These are phyloP conservation scores for Cynocephalus volans DNA, from an alignment of 2,113 vertebrate genomes.

Conservation along the genomic window DNA sequence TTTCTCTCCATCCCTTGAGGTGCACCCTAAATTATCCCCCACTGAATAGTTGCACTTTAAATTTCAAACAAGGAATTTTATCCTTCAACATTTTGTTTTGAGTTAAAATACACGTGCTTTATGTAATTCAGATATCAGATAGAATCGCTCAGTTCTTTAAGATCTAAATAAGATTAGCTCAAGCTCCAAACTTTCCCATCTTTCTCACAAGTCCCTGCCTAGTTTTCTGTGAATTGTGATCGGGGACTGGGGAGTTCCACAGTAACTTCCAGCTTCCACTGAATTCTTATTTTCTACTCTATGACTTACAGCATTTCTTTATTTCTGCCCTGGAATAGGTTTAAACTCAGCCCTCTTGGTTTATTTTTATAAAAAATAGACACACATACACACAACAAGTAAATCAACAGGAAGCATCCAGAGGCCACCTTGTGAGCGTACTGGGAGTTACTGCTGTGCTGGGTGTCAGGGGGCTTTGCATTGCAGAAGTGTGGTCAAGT, in stretches of 20 bases:
- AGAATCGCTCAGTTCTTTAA: neutral
- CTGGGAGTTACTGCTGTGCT: neutral
- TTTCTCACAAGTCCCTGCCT: neutral
- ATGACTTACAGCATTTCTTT: neutral
- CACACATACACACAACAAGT: neutral
- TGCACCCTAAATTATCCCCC: neutral
- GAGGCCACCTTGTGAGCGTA: neutral
- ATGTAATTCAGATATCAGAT: neutral
- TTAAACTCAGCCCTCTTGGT: neutral
- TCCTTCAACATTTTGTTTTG: neutral
- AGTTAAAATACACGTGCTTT: neutral
- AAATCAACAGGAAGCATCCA: neutral
- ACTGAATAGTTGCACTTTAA: neutral
- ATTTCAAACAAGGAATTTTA: neutral
- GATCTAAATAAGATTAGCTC: neutral
- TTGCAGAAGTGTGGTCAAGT: neutral
- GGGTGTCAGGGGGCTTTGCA: neutral
- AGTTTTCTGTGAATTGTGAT: neutral
- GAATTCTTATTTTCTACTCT: conserved; percentile 30
- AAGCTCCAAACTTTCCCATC: neutral
- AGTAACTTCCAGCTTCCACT: neutral
- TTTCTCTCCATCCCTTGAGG: neutral
- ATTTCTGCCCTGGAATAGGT: neutral
- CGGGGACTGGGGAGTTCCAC: neutral
- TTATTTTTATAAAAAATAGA: neutral